phyloP scores from a whole-genome alignment of 2,888 invertebrate genomes.

The Zaprionus obscuricornis region DNA sequence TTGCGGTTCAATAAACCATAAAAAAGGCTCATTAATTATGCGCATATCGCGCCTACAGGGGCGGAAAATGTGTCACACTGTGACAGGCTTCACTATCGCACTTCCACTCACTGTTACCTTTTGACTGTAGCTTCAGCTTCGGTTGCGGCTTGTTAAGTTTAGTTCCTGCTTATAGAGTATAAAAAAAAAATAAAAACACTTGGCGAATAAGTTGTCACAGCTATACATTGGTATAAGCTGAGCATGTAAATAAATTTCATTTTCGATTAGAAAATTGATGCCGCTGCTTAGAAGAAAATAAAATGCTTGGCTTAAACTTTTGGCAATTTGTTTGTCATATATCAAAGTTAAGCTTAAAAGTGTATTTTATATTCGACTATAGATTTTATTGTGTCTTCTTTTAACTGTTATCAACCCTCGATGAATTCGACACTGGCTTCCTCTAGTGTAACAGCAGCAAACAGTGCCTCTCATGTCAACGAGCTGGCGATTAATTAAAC shows the following conservation, averaged over 20 bases:
- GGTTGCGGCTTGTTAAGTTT: slow-evolving; percentile 25
- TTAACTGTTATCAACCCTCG: slow-evolving; percentile 63
- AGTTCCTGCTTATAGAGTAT: slow-evolving; percentile 38
- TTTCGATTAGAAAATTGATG: no score
- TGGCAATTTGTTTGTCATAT: neutral
- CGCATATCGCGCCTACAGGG: slow-evolving; percentile 80
- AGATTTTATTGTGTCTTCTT: no score
- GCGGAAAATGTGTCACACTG: slow-evolving; percentile 73
- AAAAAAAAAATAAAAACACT: no score
- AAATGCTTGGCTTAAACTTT: neutral
- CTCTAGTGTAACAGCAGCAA: slow-evolving; percentile 74
- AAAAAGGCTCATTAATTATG: slow-evolving; percentile 83
- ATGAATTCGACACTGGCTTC: slow-evolving; percentile 46
- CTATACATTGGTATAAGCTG: no score
- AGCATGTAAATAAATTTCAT: no score
- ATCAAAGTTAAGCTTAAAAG: slow-evolving; percentile 1
- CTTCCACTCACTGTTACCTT: neutral
- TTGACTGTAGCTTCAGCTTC: neutral
- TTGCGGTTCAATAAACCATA: slow-evolving; percentile 83
- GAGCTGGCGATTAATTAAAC: slow-evolving; percentile 74
- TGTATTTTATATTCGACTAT: slow-evolving; percentile 24
- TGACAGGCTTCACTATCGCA: slow-evolving; percentile 32
- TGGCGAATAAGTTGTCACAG: no score
- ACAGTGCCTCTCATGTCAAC: slow-evolving; percentile 74
- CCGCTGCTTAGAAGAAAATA: no score